Base-by-base conservation (phyloP, 2,888 invertebrate species). In the Tachina grossa region DNA sequence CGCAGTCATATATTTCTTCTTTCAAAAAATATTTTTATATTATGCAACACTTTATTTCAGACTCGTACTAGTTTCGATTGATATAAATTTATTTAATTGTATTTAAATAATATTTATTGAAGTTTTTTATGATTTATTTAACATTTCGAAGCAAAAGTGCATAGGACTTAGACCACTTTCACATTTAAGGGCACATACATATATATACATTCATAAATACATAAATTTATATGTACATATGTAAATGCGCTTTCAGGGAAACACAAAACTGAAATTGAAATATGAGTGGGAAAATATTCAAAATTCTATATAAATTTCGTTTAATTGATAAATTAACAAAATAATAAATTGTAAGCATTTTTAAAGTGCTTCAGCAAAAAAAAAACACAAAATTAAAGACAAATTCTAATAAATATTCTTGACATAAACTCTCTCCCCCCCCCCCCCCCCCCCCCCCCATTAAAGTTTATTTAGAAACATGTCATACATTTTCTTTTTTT, bases 341-440 rank as follows among this genome's bases (percentile, higher is more conserved):
- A 61, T 11, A 39, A 61, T 11, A 39, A 61, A 61, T 43, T 5
- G 19, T 16, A 81, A 66, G 59, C 66, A 49, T 74, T 74, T 61
- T 63, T 43, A 51, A 61, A 78, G 47, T 41, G 45, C 31, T 31
- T 31, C 31, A 31, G 31, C 49, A n/a, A 45, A 59, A 74, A 3
- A 72, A 16, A 49, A 51, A 65, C 8, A 19, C 19, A 47, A 68
- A 47, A 39, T 72, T 77, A n/a, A 72, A 71, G 68, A 78, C 45
- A 53, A 59, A 72, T 78, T 78, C 77, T 72, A 78, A 78, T 83
- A 83, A 78, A 78, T 83, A 78, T 76, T 83, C 65, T 39, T 66
- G 83, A 83, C 65, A 47, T 69, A 77, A 83, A 83, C 77, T 83
- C 77, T 77, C 77, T 68, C 77, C 71, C 61, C 77, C 83, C 77